A percentile compares a stretch with the other conserved stretches of the same genome.
Conservation (phyloP, 2,113 vertebrate species). For the Rhegmatorhina hoffmannsi region DNA sequence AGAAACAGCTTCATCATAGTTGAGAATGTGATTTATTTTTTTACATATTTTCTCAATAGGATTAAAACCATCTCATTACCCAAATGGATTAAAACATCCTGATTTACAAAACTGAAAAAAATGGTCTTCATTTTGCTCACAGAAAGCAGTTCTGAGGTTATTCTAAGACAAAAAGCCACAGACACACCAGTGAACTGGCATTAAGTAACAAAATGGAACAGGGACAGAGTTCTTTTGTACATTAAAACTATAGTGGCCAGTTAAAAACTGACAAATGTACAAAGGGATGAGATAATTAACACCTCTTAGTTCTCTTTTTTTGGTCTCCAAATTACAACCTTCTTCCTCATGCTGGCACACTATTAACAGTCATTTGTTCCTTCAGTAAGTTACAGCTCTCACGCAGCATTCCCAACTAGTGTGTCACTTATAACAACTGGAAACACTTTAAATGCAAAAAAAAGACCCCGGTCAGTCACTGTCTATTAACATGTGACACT, state of each 20-base stretch:
- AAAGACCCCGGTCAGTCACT: not conserved
- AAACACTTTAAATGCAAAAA: not conserved
- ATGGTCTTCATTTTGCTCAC: not conserved
- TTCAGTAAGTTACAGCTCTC: not conserved
- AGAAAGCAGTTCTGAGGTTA: not conserved
- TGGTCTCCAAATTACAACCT: slow-evolving; percentile 50
- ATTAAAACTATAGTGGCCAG: not conserved
- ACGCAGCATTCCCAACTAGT: not conserved
- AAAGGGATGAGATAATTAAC: slow-evolving; percentile 52
- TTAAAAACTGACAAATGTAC: slow-evolving; percentile 23
- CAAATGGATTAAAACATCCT: not conserved
- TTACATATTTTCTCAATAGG: not conserved
- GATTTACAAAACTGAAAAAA: not conserved
- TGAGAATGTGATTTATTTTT: not conserved
- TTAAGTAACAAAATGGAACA: slow-evolving; percentile 3
- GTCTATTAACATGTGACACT: not conserved
- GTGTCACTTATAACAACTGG: not conserved
- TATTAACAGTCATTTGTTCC: slow-evolving; percentile 32
- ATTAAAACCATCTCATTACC: not conserved
- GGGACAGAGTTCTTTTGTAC: not conserved
- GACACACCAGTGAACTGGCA: not conserved
- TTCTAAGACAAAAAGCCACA: not conserved
- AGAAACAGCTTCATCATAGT: not conserved
- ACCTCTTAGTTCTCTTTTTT: slow-evolving; percentile 20
- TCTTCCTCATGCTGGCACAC: slow-evolving; percentile 7